Conservation (phyloP, 2,888 invertebrate species). For the Heliconius charithonia region DNA sequence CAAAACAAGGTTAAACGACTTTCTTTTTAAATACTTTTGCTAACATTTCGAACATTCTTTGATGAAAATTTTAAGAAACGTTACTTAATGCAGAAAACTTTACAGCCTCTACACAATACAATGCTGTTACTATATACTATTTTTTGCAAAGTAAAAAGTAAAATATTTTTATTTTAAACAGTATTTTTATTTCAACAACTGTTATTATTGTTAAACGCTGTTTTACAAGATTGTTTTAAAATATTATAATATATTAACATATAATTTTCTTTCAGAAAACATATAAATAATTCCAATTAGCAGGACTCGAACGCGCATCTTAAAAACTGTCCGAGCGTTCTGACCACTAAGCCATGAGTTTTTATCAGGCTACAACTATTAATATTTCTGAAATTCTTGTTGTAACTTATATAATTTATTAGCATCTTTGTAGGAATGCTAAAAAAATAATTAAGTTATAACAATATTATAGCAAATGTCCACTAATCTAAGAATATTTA, state of each 20-base stretch:
- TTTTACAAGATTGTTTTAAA: not conserved
- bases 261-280: not conserved
- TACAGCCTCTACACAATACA: conserved; percentile 42
- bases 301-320: too few relatives aligned
- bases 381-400: too few relatives aligned
- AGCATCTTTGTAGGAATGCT: too few relatives aligned
- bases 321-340: too few relatives aligned
- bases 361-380: too few relatives aligned
- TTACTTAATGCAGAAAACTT: conserved; percentile 32
- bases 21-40: conserved; percentile 66
- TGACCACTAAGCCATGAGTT: too few relatives aligned
- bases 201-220: not conserved
- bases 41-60: conserved; percentile 70
- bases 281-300: too few relatives aligned
- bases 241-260: not conserved
- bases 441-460: too few relatives aligned
- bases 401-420: too few relatives aligned
- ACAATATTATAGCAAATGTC: too few relatives aligned
- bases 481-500: too few relatives aligned
- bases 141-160: conserved; percentile 4
- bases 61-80: conserved; percentile 51
- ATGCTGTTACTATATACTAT: conserved; percentile 41
- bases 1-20: conserved; percentile 72
- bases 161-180: not conserved
- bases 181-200: not conserved